phyloP scores from a whole-genome alignment of 1,140 invertebrate species.

The Ostrea edulis region DNA sequence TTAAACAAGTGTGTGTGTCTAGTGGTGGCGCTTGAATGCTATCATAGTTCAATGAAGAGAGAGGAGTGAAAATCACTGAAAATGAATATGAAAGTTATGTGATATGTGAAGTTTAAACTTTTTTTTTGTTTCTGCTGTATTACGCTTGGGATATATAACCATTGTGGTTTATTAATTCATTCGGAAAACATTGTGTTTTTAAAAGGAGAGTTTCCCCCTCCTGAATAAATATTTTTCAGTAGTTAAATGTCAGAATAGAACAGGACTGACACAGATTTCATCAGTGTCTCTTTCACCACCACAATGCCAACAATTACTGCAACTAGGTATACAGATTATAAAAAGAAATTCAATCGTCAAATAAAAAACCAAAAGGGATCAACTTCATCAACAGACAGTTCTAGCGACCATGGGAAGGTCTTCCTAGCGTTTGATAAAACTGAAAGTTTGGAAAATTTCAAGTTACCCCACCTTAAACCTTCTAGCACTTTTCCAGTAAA shows the following conservation, averaged over 20 bases:
- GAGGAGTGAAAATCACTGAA: not conserved
- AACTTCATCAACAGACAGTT: not conserved
- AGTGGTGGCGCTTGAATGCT: not conserved
- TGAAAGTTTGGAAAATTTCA: constrained; percentile 31
- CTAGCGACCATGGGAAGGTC: not conserved
- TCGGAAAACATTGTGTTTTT: not conserved
- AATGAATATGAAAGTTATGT: not conserved
- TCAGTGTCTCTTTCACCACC: not conserved
- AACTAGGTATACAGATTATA: constrained; percentile 12
- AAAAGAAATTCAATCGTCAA: constrained; percentile 8
- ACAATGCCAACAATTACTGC: constrained; percentile 2
- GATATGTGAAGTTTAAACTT: not conserved
- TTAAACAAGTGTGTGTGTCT: not conserved
- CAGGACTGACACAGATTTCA: not conserved
- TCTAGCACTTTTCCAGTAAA: constrained; percentile 12
- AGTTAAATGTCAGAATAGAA: not conserved
- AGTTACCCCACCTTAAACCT: constrained; percentile 22
- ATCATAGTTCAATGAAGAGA: not conserved
- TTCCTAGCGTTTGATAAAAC: not conserved
- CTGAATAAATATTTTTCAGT: not conserved
- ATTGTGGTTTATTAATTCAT: constrained; percentile 30
- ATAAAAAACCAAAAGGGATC: not conserved
- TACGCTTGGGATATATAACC: not conserved
- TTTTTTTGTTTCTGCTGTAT: not conserved
- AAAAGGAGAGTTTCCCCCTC: not conserved